Evolutionary conservation across 2,888 invertebrate genomes (phyloP).

Genomic region (Leptura quadrifasciata): DNA sequence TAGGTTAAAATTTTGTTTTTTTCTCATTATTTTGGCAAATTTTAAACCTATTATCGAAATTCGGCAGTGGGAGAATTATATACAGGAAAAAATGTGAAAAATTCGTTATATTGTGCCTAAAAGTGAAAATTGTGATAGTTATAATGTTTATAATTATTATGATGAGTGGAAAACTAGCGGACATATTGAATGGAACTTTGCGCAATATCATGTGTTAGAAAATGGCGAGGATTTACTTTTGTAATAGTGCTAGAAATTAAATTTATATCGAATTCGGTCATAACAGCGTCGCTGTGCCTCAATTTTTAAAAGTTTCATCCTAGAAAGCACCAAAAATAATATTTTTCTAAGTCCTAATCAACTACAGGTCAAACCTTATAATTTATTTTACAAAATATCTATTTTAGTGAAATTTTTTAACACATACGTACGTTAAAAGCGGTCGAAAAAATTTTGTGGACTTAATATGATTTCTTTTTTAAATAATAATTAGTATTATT

Average conservation of each 20-base stretch:
- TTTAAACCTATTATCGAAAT: background rate
- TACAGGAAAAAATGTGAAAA: background rate
- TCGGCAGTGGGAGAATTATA: background rate
- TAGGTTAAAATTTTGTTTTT: background rate
- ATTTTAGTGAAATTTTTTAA: background rate
- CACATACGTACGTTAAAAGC: background rate
- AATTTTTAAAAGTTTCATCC: background rate
- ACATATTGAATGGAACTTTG: slow-evolving; percentile 24
- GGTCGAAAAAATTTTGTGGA: too few species aligned
- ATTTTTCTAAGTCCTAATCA: background rate
- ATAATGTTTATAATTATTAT: background rate
- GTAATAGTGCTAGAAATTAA: background rate
- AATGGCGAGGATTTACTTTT: slow-evolving; percentile 16
- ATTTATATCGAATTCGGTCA: background rate
- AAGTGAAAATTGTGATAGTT: background rate
- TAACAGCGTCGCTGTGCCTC: background rate
- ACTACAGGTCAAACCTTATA: background rate
- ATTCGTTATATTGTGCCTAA: background rate
- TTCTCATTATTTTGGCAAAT: background rate
- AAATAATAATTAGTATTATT: too few species aligned
- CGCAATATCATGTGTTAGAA: slow-evolving; percentile 4
- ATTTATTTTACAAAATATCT: background rate
- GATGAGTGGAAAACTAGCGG: slow-evolving; percentile 4
- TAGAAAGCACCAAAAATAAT: background rate
- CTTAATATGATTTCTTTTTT: too few species aligned